These are phyloP conservation scores for Leptoclinus maculatus DNA, from an alignment of 2,797 vertebrate genomes.

Conservation along the genomic window DNA sequence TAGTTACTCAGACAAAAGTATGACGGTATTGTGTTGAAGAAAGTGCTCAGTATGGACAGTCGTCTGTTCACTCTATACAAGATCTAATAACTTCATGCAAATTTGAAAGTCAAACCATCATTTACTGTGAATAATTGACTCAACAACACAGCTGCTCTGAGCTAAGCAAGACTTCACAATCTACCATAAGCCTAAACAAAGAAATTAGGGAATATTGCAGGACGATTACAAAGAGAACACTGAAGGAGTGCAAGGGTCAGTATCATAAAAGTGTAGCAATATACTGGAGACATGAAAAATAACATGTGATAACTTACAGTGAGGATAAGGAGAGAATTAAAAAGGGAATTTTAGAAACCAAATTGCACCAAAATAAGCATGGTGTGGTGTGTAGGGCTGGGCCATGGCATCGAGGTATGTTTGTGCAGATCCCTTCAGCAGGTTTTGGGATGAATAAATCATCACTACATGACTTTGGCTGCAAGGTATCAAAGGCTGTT, in stretches of 20 bases:
- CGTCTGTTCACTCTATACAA: not conserved
- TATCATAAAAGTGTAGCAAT: not conserved
- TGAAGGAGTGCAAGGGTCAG: not conserved
- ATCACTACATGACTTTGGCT: conserved; percentile 12
- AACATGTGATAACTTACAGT: not conserved
- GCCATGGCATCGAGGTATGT: not conserved
- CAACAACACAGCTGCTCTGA: not conserved
- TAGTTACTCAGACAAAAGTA: not conserved
- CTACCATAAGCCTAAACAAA: not conserved
- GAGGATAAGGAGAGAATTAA: not conserved
- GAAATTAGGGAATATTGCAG: not conserved
- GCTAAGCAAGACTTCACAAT: not conserved
- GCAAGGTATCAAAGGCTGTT: not conserved
- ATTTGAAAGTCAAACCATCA: not conserved
- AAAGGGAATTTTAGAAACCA: not conserved
- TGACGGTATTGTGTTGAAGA: not conserved
- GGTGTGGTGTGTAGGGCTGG: not conserved
- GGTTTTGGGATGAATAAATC: conserved; percentile 29
- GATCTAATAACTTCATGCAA: not conserved
- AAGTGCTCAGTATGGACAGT: not conserved
- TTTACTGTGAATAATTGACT: not conserved
- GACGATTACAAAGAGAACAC: not conserved
- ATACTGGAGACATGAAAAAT: not conserved
- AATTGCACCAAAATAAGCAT: not conserved
- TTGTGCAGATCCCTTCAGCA: not conserved